These are phyloP conservation scores for Leptothorax acervorum DNA, from an alignment of 2,888 invertebrate species.

Conservation along the genomic window DNA sequence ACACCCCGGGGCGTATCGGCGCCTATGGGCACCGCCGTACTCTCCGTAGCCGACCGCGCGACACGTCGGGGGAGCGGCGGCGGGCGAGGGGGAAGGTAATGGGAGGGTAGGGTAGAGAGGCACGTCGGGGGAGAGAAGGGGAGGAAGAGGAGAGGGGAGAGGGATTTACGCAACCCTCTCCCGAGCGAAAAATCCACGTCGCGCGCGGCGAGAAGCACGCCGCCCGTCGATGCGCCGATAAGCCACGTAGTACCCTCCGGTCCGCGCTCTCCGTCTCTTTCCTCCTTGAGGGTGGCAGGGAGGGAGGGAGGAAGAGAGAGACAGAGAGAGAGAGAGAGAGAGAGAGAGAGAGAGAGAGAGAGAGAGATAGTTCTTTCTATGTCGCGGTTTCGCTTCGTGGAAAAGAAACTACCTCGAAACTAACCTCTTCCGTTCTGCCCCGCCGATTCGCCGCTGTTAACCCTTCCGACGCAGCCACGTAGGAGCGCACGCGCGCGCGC, in stretches of 20 bases:
- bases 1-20: slow-evolving; percentile 78
- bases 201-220: slow-evolving; percentile 66
- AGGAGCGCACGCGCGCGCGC: slow-evolving; percentile 35
- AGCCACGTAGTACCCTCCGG: slow-evolving; percentile 75
- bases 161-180: slow-evolving; percentile 84
- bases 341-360: not conserved
- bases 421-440: slow-evolving; percentile 71
- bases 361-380: slow-evolving; percentile 6
- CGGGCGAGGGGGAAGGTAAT: slow-evolving; percentile 51
- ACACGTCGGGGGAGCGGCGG: slow-evolving; percentile 67
- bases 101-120: slow-evolving; percentile 54
- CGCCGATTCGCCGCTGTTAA: slow-evolving; percentile 63
- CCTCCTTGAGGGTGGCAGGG: not conserved
- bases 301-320: no score
- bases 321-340: no score
- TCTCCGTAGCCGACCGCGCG: slow-evolving; percentile 69
- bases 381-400: slow-evolving; percentile 33
- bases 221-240: slow-evolving; percentile 76
- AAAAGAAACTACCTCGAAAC: slow-evolving; percentile 70
- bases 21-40: slow-evolving; percentile 76
- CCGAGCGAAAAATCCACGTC: slow-evolving; percentile 77
- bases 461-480: slow-evolving; percentile 69
- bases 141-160: slow-evolving; percentile 56
- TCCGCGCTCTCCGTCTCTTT: slow-evolving; percentile 51
- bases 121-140: slow-evolving; percentile 58